A percentile compares a stretch with the other conserved stretches of the same genome.
phyloP scores from a whole-genome alignment of 2,888 invertebrate genomes.

The Polyploca ridens region DNA sequence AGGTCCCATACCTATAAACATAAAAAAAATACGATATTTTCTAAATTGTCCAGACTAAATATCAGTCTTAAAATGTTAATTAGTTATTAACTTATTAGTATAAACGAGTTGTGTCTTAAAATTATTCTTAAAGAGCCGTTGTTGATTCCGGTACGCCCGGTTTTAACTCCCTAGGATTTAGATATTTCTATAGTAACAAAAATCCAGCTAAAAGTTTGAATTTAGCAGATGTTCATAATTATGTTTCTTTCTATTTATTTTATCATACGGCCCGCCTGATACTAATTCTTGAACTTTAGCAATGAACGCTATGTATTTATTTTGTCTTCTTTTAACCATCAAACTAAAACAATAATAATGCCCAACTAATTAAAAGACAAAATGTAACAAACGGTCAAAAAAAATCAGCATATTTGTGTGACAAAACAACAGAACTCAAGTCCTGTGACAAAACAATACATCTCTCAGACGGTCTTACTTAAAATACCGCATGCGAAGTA shows the following conservation, averaged over 20 bases:
- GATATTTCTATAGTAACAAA: neutral
- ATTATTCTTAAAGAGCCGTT: neutral
- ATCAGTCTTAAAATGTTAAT: neutral
- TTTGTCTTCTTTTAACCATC: too few species aligned
- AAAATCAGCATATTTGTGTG: neutral
- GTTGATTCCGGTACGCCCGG: neutral
- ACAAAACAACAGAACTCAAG: slow-evolving; percentile 8
- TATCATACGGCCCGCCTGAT: too few species aligned
- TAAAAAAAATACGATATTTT: too few species aligned
- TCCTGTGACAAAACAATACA: slow-evolving; percentile 17
- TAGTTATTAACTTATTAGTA: neutral
- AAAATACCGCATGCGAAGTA: slow-evolving; percentile 12
- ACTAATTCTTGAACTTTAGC: too few species aligned
- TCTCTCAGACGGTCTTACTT: slow-evolving; percentile 11
- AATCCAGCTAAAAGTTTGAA: neutral
- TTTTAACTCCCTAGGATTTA: neutral
- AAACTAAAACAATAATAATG: neutral
- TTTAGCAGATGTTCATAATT: too few species aligned
- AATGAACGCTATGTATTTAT: too few species aligned
- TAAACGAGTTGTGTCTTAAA: neutral
- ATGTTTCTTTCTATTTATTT: too few species aligned
- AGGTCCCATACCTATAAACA: too few species aligned
- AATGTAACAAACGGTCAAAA: neutral
- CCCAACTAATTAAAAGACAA: neutral
- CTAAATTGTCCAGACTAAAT: too few species aligned